Evolutionary conservation across 2,888 invertebrate species (phyloP).

Genomic region (Coenonympha glycerion): DNA sequence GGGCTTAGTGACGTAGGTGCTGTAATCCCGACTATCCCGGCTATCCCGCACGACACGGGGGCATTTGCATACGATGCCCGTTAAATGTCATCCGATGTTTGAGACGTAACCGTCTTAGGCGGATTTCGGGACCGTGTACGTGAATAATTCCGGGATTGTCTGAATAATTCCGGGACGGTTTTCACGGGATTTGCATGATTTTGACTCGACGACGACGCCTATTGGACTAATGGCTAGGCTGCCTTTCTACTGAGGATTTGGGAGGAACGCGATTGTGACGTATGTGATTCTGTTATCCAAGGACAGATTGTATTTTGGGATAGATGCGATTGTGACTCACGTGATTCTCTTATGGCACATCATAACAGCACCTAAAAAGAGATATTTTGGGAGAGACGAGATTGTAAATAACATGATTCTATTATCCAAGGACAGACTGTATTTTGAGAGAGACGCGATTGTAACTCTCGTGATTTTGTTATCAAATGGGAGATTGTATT

Average conservation of each 20-base stretch:
- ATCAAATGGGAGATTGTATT: too few relatives aligned
- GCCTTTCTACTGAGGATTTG: background rate
- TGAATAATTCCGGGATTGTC: slow-evolving; percentile 40
- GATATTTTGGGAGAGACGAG: too few relatives aligned
- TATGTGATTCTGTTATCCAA: too few relatives aligned
- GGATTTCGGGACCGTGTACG: slow-evolving; percentile 33
- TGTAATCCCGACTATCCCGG: slow-evolving; percentile 49
- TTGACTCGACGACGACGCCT: slow-evolving; percentile 13
- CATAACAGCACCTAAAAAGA: too few relatives aligned
- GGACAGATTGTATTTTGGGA: too few relatives aligned
- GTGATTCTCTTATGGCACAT: too few relatives aligned
- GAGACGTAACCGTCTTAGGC: slow-evolving; percentile 53
- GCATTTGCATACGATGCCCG: slow-evolving; percentile 66
- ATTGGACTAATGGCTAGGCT: background rate
- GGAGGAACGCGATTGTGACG: too few relatives aligned
- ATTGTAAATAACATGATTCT: too few relatives aligned
- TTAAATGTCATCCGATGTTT: slow-evolving; percentile 67
- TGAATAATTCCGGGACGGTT: slow-evolving; percentile 31
- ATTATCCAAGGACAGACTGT: too few relatives aligned
- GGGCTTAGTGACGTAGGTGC: slow-evolving; percentile 56
- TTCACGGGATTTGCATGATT: slow-evolving; percentile 36
- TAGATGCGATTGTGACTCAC: too few relatives aligned
- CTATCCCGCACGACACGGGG: slow-evolving; percentile 44
- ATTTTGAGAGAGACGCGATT: too few relatives aligned
- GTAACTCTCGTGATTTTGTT: too few relatives aligned